Evolutionary conservation across 2,797 vertebrate species (phyloP).

Genomic region (Pangasius mekongensis): DNA sequence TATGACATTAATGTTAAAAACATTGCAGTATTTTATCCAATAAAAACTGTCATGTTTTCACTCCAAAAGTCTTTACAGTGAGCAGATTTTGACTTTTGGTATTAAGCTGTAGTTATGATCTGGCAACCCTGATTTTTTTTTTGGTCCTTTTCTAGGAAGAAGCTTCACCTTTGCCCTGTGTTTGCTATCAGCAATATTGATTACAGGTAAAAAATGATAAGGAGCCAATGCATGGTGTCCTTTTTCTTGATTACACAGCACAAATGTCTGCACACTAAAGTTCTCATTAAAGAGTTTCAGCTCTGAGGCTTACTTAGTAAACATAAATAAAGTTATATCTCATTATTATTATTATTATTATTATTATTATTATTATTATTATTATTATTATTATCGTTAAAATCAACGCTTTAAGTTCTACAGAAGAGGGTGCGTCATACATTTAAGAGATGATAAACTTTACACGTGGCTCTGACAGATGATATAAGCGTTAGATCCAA

Average conservation of each 20-base stretch:
- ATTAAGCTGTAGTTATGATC: neutral
- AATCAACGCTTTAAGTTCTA: neutral
- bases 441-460: neutral
- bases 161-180: conserved; percentile 64
- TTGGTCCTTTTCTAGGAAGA: neutral
- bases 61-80: neutral
- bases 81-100: neutral
- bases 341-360: too few relatives aligned
- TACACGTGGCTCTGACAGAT: neutral
- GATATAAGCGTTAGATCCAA: neutral
- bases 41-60: neutral
- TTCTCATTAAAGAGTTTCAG: neutral
- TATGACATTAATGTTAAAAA: too few relatives aligned
- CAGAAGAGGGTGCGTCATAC: neutral
- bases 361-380: neutral
- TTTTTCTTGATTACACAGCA: conserved; percentile 37
- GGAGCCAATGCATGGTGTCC: conserved; percentile 40
- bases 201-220: conserved; percentile 50
- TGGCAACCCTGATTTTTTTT: neutral
- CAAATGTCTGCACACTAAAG: neutral
- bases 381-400: neutral
- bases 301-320: neutral
- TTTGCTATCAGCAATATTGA: conserved; percentile 63
- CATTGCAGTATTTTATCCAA: neutral
- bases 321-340: neutral